A percentile compares a stretch with the other conserved stretches of the same genome.
Evolutionary conservation across 2,888 invertebrate species (phyloP).

Genomic region (Galeruca laticollis): DNA sequence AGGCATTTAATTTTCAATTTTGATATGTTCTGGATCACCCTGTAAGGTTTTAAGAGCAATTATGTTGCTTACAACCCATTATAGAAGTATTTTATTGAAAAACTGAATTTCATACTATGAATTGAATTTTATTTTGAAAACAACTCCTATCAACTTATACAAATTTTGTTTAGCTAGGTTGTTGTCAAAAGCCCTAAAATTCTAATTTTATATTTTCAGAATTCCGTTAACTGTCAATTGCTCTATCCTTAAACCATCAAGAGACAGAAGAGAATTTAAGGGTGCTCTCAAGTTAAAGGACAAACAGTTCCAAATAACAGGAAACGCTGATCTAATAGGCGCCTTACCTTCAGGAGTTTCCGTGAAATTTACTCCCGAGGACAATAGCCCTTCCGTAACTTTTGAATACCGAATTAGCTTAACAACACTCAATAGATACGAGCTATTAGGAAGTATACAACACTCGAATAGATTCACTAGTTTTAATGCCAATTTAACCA

Average conservation of each 20-base stretch:
- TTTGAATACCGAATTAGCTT: constrained; percentile 63
- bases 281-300: constrained; percentile 67
- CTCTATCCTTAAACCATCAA: constrained; percentile 50
- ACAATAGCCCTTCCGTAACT: constrained; percentile 61
- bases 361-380: constrained; percentile 65
- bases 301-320: constrained; percentile 65
- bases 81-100: background rate
- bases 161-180: no score
- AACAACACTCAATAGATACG: constrained; percentile 54
- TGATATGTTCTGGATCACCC: no score
- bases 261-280: constrained; percentile 57
- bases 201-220: constrained; percentile 50
- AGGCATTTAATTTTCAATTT: no score
- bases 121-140: background rate
- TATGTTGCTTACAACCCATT: no score
- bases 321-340: constrained; percentile 63
- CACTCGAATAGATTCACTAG: constrained; percentile 67
- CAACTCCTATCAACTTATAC: no score
- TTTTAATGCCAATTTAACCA: constrained; percentile 62
- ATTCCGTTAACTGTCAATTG: constrained; percentile 55
- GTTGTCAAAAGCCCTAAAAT: background rate
- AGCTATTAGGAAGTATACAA: constrained; percentile 57
- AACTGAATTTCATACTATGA: background rate
- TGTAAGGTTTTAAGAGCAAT: no score
- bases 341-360: constrained; percentile 65